These are phyloP conservation scores for Argyra leucocephala DNA, from an alignment of 2,888 invertebrate genomes.

Conservation along the genomic window DNA sequence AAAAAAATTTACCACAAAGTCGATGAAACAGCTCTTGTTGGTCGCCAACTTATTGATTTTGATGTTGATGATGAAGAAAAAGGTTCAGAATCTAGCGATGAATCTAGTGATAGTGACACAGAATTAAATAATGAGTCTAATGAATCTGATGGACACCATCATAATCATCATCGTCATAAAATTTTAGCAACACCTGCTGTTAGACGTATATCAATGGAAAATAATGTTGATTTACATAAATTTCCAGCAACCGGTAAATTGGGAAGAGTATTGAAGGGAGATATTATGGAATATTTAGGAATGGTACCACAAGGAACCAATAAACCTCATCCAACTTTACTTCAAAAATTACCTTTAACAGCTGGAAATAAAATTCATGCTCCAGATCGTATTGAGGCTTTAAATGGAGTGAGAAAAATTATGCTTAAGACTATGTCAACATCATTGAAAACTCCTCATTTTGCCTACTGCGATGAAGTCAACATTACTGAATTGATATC, in stretches of 20 bases:
- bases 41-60: slow-evolving; percentile 84
- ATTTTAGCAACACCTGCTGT: slow-evolving; percentile 88
- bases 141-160: slow-evolving; percentile 1
- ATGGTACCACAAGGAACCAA: slow-evolving; percentile 49
- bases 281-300: slow-evolving; percentile 64
- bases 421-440: slow-evolving; percentile 96
- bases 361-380: slow-evolving; percentile 18
- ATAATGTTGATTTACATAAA: slow-evolving; percentile 66
- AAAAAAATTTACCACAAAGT: slow-evolving; percentile 71
- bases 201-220: slow-evolving; percentile 81
- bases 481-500: slow-evolving; percentile 67
- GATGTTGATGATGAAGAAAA: slow-evolving; percentile 55
- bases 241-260: slow-evolving; percentile 75
- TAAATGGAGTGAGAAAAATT: slow-evolving; percentile 75
- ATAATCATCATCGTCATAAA: slow-evolving; percentile 29
- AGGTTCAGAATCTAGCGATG: slow-evolving; percentile 21
- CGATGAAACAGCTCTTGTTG: slow-evolving; percentile 85
- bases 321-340: slow-evolving; percentile 37
- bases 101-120: slow-evolving; percentile 22
- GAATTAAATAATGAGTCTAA: slow-evolving; percentile 24
- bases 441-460: slow-evolving; percentile 86
- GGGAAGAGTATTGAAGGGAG: slow-evolving; percentile 91
- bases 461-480: slow-evolving; percentile 90
- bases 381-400: slow-evolving; percentile 48
- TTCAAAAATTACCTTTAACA: slow-evolving; percentile 11